Evolutionary conservation across 2,888 invertebrate genomes (phyloP).

Genomic region (Germaria angustata): DNA sequence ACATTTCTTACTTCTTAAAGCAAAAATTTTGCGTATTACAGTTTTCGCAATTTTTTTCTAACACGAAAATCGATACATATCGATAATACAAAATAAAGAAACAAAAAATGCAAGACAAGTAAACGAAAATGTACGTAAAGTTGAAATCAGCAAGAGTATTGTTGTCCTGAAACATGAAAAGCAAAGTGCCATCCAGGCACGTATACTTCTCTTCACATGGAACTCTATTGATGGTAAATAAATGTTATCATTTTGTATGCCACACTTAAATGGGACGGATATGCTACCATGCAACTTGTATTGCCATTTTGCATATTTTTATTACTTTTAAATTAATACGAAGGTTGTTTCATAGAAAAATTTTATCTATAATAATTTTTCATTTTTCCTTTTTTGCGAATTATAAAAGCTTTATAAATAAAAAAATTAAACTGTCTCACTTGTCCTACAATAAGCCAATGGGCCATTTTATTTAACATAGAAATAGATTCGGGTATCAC

Average conservation of each 20-base stretch:
- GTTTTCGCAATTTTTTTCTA: slow-evolving; percentile 9
- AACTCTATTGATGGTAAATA: slow-evolving; percentile 37
- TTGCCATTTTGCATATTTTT: too few species aligned
- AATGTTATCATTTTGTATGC: slow-evolving; percentile 12
- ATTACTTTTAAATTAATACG: too few species aligned
- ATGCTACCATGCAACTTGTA: too few species aligned
- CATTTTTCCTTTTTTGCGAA: too few species aligned
- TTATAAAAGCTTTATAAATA: too few species aligned
- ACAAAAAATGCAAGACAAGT: neutral
- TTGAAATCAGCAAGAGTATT: neutral
- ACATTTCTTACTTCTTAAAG: slow-evolving; percentile 13
- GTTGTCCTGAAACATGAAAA: neutral
- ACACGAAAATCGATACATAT: slow-evolving; percentile 46
- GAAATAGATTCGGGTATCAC: too few species aligned
- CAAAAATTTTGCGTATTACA: slow-evolving; percentile 33
- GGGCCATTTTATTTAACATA: too few species aligned
- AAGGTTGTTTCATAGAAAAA: too few species aligned
- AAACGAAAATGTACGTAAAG: slow-evolving; percentile 4
- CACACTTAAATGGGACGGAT: too few species aligned
- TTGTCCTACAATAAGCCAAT: too few species aligned
- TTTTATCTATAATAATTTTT: too few species aligned
- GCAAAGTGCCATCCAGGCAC: neutral
- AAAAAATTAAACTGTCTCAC: too few species aligned
- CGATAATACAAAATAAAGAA: slow-evolving; percentile 19
- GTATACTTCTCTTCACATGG: neutral